Conservation (phyloP, 2,888 invertebrate genomes). For the Dolichomitus sp. region DNA sequence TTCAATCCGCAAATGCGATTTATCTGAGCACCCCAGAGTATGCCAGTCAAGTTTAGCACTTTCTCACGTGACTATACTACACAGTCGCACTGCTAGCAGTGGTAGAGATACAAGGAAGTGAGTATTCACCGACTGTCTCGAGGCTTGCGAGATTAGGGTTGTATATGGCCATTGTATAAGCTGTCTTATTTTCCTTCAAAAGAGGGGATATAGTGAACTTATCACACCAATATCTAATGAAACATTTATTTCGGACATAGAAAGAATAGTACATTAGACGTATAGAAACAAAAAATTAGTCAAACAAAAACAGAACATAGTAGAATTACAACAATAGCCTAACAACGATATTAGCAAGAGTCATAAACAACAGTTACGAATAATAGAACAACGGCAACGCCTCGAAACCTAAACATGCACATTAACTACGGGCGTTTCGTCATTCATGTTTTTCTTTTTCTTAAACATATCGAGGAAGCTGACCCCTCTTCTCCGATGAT, state of each 20-base stretch:
- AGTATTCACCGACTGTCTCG: not conserved
- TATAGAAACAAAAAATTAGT: constrained; percentile 8
- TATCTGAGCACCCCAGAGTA: constrained; percentile 47
- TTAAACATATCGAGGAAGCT: constrained; percentile 3
- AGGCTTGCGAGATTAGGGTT: constrained; percentile 48
- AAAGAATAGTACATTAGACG: constrained; percentile 1
- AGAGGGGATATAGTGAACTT: not conserved
- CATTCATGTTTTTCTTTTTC: not conserved
- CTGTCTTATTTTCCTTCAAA: not conserved
- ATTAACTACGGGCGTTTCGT: not conserved
- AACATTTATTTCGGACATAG: constrained; percentile 31
- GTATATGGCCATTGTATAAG: not conserved
- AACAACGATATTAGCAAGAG: constrained; percentile 11
- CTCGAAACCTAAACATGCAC: constrained; percentile 1
- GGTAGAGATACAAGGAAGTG: not conserved
- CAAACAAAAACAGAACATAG: constrained; percentile 33
- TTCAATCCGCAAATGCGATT: constrained; percentile 66
- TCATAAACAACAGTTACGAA: constrained; percentile 7
- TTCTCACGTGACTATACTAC: not conserved
- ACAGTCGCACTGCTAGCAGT: not conserved
- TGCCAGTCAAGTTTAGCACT: not conserved
- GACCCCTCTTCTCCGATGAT: constrained; percentile 4
- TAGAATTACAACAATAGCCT: constrained; percentile 19
- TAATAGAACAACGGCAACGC: constrained; percentile 3
- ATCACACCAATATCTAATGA: not conserved